Evolutionary conservation across 2,113 vertebrate genomes (phyloP), one percentile per base, ranked within the genome.

Genomic region (Siphamia tubifer): DNA sequence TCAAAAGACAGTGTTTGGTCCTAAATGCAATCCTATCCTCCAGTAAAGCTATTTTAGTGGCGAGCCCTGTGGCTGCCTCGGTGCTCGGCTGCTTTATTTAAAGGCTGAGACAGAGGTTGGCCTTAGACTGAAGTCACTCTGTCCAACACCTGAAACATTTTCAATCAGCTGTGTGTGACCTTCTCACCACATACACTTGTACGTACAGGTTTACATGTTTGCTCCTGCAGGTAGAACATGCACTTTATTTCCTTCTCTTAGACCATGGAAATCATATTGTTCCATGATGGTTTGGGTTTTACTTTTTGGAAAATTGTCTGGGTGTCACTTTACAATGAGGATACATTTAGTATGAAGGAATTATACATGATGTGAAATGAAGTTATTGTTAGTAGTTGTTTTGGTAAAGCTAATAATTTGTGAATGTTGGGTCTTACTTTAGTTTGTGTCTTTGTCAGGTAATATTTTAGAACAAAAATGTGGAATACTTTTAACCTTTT

Each of bases 1-100:
- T 91, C 82, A 89, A 89, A 90, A 88, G 82, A 74, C 81, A 72
- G 43, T 32, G 39, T 86, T 91, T 83, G 72, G 68, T 74, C 77
- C 82, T 69, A 72, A 89, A 82, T 67, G 64, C 69, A 82, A 86
- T 82, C 78, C 77, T 77, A 85, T 71, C 75, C 63, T 21, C 44
- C 47, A 45, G 72, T 17, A 23, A 47, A 56, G 71, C 80, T 86
- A 86, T 87, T 89, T 88, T 45, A 64, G 86, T 62, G 74, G 70
- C 42, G 23, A 63, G 42, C 61, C 15, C 52, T 61, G 67, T 52
- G 53, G 28, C 45, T 30, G 34, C 2, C 42, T 53, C 56, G 35
- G 51, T 70, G 17, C 20, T 36, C 44, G 32, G 38, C 5, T 16
- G 4, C 27, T 55, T 25, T 43, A 20, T 73, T 63, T 68, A 77